A percentile compares a stretch with the other conserved stretches of the same genome.
These are phyloP conservation scores for Micrastur ruficollis DNA, from an alignment of 2,797 vertebrate genomes.

Conservation along the genomic window DNA sequence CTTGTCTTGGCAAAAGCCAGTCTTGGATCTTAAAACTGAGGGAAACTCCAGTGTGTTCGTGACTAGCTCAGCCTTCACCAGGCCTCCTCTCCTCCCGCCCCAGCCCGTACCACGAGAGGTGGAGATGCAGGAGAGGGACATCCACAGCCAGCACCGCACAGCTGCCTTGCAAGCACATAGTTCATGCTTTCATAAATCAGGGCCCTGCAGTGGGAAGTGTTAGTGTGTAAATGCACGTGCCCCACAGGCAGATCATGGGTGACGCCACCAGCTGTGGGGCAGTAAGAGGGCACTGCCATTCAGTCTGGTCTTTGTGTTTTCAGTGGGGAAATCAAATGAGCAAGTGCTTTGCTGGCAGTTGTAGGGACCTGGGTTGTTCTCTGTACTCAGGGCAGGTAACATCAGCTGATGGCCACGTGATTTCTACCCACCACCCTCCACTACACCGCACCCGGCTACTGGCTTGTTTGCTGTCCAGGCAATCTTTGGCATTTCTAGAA, in stretches of 20 bases:
- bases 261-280: background rate
- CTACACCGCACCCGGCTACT: background rate
- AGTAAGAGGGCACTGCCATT: background rate
- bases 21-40: constrained; percentile 1
- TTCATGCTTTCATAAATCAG: background rate
- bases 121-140: background rate
- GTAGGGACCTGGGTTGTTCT: background rate
- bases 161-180: background rate
- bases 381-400: background rate
- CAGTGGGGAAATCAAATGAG: background rate
- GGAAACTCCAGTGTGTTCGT: background rate
- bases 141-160: background rate
- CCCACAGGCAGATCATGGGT: background rate
- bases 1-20: constrained; percentile 45
- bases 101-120: background rate
- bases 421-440: background rate
- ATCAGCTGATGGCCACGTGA: background rate
- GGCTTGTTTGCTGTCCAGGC: background rate
- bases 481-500: background rate
- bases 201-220: background rate
- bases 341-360: background rate
- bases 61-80: background rate
- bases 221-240: background rate
- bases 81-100: background rate
- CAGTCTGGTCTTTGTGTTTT: background rate